phyloP scores from a whole-genome alignment of 2,888 invertebrate species.

The Sympetrum striolatum region DNA sequence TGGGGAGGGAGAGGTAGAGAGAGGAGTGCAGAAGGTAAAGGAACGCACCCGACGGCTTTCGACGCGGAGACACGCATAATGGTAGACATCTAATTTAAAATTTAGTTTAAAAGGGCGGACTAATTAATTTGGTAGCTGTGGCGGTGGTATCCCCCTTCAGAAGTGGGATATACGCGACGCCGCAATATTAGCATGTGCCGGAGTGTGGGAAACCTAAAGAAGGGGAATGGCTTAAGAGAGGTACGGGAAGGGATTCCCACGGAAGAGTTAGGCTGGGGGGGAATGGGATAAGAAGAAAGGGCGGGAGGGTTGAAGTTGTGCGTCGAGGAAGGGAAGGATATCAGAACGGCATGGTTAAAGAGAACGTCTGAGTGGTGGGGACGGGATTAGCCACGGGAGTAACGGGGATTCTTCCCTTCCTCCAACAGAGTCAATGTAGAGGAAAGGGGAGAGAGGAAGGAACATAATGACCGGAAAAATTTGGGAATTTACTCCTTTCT shows the following conservation, averaged over 20 bases:
- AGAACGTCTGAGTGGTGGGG: neutral
- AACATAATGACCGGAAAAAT: neutral
- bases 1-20: neutral
- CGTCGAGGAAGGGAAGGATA: neutral
- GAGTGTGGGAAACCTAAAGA: neutral
- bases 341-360: neutral
- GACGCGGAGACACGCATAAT: conserved; percentile 3
- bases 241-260: neutral
- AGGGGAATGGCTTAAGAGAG: neutral
- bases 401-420: too few relatives aligned
- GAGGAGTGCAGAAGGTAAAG: neutral
- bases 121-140: conserved; percentile 36
- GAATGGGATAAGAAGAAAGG: neutral
- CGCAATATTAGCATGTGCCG: neutral
- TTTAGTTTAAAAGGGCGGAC: conserved; percentile 27
- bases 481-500: neutral
- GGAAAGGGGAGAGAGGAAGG: neutral
- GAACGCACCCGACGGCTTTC: neutral
- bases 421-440: neutral
- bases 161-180: neutral
- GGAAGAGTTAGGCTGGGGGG: neutral
- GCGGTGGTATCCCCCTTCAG: neutral
- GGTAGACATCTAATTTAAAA: conserved; percentile 35
- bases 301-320: neutral
- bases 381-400: too few relatives aligned